Base-by-base conservation (phyloP, 2,797 vertebrate genomes). In the Synaphobranchus kaupii region DNA sequence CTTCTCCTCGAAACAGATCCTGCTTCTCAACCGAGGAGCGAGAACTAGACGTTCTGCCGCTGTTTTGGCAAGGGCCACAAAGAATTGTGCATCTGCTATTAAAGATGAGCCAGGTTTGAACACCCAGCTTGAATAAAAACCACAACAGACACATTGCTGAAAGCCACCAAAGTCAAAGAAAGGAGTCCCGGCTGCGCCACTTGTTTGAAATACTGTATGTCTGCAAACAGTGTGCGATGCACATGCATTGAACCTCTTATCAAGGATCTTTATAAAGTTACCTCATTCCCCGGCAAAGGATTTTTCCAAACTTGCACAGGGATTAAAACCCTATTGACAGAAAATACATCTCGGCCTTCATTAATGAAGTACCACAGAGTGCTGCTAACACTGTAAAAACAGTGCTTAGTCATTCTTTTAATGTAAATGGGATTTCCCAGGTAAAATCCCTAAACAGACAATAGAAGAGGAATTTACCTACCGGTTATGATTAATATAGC, bases 71-170 rank as follows among this genome's bases (percentile, higher is more conserved):
- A 71, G 48, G 17, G 13, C 10, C 22, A 34, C 54, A 66, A 71
- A 85, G 58, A 10, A 15, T 73, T 50, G 15, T 15, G 48, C 9
- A 28, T 84, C 8, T 85, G 28, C 63, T 83, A 52, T 60, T 34
- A 56, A 73, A 84, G 39, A 87, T 28, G 60, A 85, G 34, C 31
- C 4, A 48, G 4, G 52, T 52, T 63, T 48, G 87, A 71, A 87
- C n/a, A 31, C 81, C 84, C 68, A 80, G n/a, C 34, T n/a, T 68
- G 71, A 88, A 60, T 84, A 71, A 87, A 87, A 81, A 63, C 80
- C 63, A 7, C 83, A 31, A 81, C 68, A 47, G 84, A 68, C 48
- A 82, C 60, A 15, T 58, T 81, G 86, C 31, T 1, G 54, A 85
- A 60, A 73, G 31, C 63, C 66, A 28, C 34, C 66, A 86, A 87